Base-by-base conservation (phyloP, 2,797 vertebrate genomes). In the Melanitta fusca region DNA sequence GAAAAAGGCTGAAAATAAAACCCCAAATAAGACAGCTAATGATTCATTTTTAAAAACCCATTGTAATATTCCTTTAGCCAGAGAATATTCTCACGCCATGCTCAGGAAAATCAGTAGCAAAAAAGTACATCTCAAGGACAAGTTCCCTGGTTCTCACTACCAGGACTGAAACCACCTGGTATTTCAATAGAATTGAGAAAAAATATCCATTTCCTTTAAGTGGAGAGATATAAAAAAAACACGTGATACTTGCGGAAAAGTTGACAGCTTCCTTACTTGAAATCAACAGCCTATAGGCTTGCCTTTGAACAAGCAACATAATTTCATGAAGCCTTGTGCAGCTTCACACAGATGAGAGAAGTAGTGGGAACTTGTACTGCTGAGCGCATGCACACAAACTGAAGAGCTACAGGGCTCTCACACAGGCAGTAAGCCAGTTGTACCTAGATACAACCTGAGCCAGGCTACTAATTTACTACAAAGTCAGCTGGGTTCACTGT, bases 181-280 rank as follows among this genome's bases (percentile, higher is more conserved):
- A 92, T 89, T 92, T 60, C 77, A 89, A 70, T 4, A 88, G 38
- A 92, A 89, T 58, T 85, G 88, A 72, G 58, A 74, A 88, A 49
- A 75, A 51, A 72, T 24, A 84, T 18, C 43, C 0, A 2, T 88
- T 90, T 92, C 53, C 34, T 89, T 92, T 65, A 72, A 94, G 41
- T 16, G 34, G 11, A 65, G 3, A 65, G 25, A 11, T 49, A 88
- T 3, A 13, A 81, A 91, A 88, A 90, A 90, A 72, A 65, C 49
- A 1, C 10, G 30, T 20, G n/a, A 65, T 28, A 90, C 12, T 49
- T 77, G 28, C 34, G 73, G 64, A 85, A 83, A 16, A 89, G 10
- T 10, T 80, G 51, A 49, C 53, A 8, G 41, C 88, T 84, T 86
- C 15, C 30, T 77, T 53, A 49, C 27, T 24, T 92, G 41, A 90